These are phyloP conservation scores for Unio pictorum DNA, from an alignment of 2,888 invertebrate species.

Conservation along the genomic window DNA sequence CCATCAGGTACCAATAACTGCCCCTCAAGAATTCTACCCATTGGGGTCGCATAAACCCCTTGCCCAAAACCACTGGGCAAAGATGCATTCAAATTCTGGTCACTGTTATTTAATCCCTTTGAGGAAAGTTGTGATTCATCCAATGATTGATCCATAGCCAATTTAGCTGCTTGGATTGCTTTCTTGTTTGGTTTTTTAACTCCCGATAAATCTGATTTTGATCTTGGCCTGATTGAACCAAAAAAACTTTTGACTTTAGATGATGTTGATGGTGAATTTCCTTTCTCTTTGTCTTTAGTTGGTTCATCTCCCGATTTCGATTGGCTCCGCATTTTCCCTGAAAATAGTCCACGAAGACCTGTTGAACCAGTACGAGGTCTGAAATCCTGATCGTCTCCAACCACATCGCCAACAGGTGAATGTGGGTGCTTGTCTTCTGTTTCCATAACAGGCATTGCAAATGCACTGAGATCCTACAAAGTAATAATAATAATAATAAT, in stretches of 20 bases:
- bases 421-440: slow-evolving; percentile 21
- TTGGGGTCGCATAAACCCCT: slow-evolving; percentile 52
- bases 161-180: slow-evolving; percentile 29
- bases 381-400: slow-evolving; percentile 53
- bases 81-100: slow-evolving; percentile 17
- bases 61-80: slow-evolving; percentile 18
- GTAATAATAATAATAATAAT: slow-evolving; percentile 8
- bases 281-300: slow-evolving; percentile 25
- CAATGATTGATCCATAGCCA: slow-evolving; percentile 54
- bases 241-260: slow-evolving; percentile 65
- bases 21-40: slow-evolving; percentile 64
- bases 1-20: slow-evolving; percentile 48
- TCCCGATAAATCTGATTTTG: slow-evolving; percentile 67
- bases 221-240: slow-evolving; percentile 63
- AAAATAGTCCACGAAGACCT: slow-evolving; percentile 51
- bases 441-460: slow-evolving; percentile 67
- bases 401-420: slow-evolving; percentile 29
- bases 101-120: slow-evolving; percentile 25
- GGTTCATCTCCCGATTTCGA: slow-evolving; percentile 60
- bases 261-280: slow-evolving; percentile 48
- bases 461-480: slow-evolving; percentile 68
- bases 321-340: slow-evolving; percentile 48
- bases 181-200: slow-evolving; percentile 61
- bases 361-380: slow-evolving; percentile 62
- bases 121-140: slow-evolving; percentile 52